A percentile compares a stretch with the other conserved stretches of the same genome.
Conservation (phyloP, 2,888 invertebrate genomes). For the Anoplius nigerrimus region DNA sequence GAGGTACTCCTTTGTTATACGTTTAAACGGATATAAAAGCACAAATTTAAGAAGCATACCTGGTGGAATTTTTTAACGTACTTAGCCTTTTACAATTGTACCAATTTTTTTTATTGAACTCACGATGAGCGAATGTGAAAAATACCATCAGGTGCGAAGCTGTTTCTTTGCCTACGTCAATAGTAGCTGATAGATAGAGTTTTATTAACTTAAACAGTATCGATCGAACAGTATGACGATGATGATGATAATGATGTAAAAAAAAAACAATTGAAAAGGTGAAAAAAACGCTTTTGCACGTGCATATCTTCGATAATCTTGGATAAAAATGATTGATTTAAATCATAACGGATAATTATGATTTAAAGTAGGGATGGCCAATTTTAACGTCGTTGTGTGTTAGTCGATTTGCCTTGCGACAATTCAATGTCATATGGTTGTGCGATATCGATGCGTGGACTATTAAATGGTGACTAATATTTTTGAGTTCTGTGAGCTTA, state of each 20-base stretch:
- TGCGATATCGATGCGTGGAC: background rate
- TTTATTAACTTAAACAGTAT: slow-evolving; percentile 71
- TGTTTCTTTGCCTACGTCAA: slow-evolving; percentile 60
- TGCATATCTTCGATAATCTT: slow-evolving; percentile 59
- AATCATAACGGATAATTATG: slow-evolving; percentile 41
- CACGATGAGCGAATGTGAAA: slow-evolving; percentile 35
- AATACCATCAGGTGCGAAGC: slow-evolving; percentile 55
- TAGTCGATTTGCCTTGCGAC: slow-evolving; percentile 21
- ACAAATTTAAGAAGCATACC: slow-evolving; percentile 57
- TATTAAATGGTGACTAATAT: background rate
- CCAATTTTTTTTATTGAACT: slow-evolving; percentile 45
- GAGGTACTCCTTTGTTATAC: slow-evolving; percentile 56
- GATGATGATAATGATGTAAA: no score
- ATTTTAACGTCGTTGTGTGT: slow-evolving; percentile 31
- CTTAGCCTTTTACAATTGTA: slow-evolving; percentile 49
- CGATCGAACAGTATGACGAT: slow-evolving; percentile 66
- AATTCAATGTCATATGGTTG: slow-evolving; percentile 1
- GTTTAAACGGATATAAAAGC: slow-evolving; percentile 60
- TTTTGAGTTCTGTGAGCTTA: background rate
- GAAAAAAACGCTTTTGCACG: slow-evolving; percentile 58
- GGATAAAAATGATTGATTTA: slow-evolving; percentile 47
- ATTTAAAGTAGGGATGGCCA: slow-evolving; percentile 54
- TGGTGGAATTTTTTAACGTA: slow-evolving; percentile 60
- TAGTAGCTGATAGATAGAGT: slow-evolving; percentile 53
- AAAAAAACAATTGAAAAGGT: slow-evolving; percentile 41